Evolutionary conservation across 2,888 invertebrate genomes (phyloP).

Genomic region (Idaea dimidiata): DNA sequence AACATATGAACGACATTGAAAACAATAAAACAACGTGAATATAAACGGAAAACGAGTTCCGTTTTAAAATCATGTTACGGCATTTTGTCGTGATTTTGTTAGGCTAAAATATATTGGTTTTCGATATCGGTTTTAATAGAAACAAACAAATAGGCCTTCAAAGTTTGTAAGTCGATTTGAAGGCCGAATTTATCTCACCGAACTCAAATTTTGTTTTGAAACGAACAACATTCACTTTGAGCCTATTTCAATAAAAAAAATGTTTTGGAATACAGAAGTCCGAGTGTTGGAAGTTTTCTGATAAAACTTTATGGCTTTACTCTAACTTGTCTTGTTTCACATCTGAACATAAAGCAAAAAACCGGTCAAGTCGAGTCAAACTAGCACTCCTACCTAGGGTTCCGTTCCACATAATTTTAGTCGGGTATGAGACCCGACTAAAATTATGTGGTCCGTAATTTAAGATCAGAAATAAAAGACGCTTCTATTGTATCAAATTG

Average conservation of each 20-base stretch:
- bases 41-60: too few relatives aligned
- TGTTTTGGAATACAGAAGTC: background rate
- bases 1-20: too few relatives aligned
- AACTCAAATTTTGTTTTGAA: background rate
- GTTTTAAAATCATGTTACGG: too few relatives aligned
- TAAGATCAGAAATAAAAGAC: too few relatives aligned
- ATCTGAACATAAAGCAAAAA: background rate
- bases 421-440: too few relatives aligned
- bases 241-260: background rate
- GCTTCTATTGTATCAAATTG: too few relatives aligned
- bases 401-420: too few relatives aligned
- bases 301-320: background rate
- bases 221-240: background rate
- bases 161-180: background rate
- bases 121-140: background rate
- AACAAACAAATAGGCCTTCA: background rate
- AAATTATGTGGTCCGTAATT: too few relatives aligned
- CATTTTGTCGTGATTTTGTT: background rate
- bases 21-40: too few relatives aligned
- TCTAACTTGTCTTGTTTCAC: background rate
- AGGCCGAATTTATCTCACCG: background rate
- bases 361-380: too few relatives aligned
- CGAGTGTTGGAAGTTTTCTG: background rate
- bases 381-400: too few relatives aligned
- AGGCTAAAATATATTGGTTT: background rate